phyloP scores from a whole-genome alignment of 2,797 vertebrate species.

The Oreochromis grahami region DNA sequence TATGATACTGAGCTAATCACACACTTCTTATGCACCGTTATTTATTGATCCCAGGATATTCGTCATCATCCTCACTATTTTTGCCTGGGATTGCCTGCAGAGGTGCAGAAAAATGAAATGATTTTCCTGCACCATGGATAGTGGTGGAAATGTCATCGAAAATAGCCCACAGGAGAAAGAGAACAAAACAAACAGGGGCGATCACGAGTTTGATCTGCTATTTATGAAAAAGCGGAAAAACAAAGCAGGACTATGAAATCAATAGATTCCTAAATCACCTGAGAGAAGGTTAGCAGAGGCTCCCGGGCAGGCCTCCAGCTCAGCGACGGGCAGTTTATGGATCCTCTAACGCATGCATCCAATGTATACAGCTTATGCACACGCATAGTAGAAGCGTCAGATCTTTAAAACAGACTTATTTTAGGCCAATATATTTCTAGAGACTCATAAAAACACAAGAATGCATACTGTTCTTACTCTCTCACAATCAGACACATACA shows the following conservation, averaged over 20 bases:
- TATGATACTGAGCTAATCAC: not conserved
- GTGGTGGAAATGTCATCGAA: conserved; percentile 61
- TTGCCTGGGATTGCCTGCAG: conserved; percentile 14
- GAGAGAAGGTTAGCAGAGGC: conserved; percentile 29
- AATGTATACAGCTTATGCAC: not conserved
- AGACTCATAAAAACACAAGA: conserved; percentile 10
- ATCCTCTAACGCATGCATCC: conserved; percentile 2
- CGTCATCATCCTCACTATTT: conserved; percentile 10
- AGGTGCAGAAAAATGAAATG: conserved; percentile 25
- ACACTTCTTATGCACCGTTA: not conserved
- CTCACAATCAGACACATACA: not conserved
- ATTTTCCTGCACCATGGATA: conserved; percentile 40
- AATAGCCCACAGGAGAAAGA: conserved; percentile 58
- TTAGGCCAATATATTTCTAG: not conserved
- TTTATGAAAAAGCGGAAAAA: conserved; percentile 67
- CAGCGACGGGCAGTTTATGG: conserved; percentile 15
- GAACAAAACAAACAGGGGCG: conserved; percentile 61
- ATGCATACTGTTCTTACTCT: not conserved
- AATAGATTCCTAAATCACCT: conserved; percentile 66
- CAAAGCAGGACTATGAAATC: conserved; percentile 64
- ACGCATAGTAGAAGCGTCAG: not conserved
- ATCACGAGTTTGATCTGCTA: conserved; percentile 64
- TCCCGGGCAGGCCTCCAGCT: conserved; percentile 40
- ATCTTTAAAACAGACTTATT: conserved; percentile 2
- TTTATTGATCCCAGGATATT: conserved; percentile 10